A percentile compares a stretch with the other conserved stretches of the same genome.
Conservation (phyloP, 2,797 vertebrate genomes). For the Aulostomus chinensis region DNA sequence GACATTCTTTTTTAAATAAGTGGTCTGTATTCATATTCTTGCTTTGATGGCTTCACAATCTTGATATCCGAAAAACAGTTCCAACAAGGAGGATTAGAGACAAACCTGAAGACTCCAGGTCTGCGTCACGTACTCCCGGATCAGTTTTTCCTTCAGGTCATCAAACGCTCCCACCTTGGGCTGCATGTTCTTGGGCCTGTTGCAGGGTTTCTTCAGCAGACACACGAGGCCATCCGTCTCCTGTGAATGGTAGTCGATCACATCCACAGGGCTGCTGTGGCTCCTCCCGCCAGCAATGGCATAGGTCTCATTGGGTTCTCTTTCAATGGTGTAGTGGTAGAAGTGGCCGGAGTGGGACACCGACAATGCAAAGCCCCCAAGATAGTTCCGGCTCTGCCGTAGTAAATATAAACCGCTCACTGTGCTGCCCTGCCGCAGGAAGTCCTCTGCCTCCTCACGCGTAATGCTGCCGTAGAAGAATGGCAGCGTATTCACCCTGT, state of each 20-base stretch:
- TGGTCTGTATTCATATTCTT: too few relatives aligned
- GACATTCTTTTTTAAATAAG: too few relatives aligned
- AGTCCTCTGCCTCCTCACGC: slow-evolving; percentile 87
- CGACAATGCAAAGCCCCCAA: slow-evolving; percentile 92
- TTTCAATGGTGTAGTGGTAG: slow-evolving; percentile 96
- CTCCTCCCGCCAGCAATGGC: slow-evolving; percentile 92
- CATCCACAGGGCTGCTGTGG: slow-evolving; percentile 84
- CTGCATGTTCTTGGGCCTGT: slow-evolving; percentile 86
- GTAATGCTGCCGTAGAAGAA: slow-evolving; percentile 98
- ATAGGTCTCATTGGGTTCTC: slow-evolving; percentile 85
- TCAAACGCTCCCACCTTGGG: slow-evolving; percentile 95
- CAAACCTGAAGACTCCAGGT: slow-evolving; percentile 94
- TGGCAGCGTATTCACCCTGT: slow-evolving; percentile 80
- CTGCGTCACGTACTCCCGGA: slow-evolving; percentile 91
- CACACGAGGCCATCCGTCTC: slow-evolving; percentile 90
- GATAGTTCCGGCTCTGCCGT: slow-evolving; percentile 92
- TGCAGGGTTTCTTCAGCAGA: slow-evolving; percentile 87
- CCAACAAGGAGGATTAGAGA: slow-evolving; percentile 1
- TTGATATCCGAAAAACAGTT: too few relatives aligned
- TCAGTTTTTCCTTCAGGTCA: slow-evolving; percentile 94
- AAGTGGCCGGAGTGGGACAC: slow-evolving; percentile 81
- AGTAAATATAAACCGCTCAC: slow-evolving; percentile 76
- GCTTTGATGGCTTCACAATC: too few relatives aligned
- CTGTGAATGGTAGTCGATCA: slow-evolving; percentile 90
- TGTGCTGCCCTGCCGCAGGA: slow-evolving; percentile 68